A percentile compares a stretch with the other conserved stretches of the same genome.
Evolutionary conservation across 2,888 invertebrate genomes (phyloP).

Genomic region (Synanthedon formicaeformis): DNA sequence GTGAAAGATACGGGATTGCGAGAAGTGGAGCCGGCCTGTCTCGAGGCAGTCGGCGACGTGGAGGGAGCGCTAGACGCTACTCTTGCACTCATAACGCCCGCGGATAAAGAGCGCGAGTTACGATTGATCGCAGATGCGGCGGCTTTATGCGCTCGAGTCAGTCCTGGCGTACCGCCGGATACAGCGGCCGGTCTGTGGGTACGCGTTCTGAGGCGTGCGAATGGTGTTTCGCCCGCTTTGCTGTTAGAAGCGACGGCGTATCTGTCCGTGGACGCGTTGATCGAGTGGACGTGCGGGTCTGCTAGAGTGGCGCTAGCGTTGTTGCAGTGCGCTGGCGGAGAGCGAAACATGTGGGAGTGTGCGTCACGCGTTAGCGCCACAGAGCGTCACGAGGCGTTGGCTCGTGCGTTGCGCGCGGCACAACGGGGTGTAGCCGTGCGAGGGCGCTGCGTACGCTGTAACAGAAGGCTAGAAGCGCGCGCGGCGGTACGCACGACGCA

Average conservation of each 20-base stretch:
- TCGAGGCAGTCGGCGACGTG: conserved; percentile 53
- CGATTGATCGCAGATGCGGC: conserved; percentile 33
- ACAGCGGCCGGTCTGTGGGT: conserved; percentile 3
- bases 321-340: conserved; percentile 9
- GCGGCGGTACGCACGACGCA: conserved; percentile 34
- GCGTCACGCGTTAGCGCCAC: conserved; percentile 25
- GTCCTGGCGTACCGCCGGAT: conserved; percentile 3
- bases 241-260: conserved; percentile 42
- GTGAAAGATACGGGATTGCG: conserved; percentile 32
- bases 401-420: conserved; percentile 35
- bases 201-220: conserved; percentile 13
- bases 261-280: conserved; percentile 30
- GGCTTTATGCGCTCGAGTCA: conserved; percentile 7
- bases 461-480: conserved; percentile 21
- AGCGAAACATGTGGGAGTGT: conserved; percentile 25
- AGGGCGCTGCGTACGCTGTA: conserved; percentile 39
- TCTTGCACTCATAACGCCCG: conserved; percentile 22
- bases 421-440: conserved; percentile 40
- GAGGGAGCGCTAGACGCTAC: conserved; percentile 42
- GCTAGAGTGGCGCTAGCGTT: conserved; percentile 27
- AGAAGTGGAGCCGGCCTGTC: conserved; percentile 46
- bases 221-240: conserved; percentile 28
- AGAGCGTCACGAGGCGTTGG: conserved; percentile 29
- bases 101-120: conserved; percentile 23
- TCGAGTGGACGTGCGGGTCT: conserved; percentile 23